Conservation (phyloP, 1,140 invertebrate species). For the Conus betulinus region DNA sequence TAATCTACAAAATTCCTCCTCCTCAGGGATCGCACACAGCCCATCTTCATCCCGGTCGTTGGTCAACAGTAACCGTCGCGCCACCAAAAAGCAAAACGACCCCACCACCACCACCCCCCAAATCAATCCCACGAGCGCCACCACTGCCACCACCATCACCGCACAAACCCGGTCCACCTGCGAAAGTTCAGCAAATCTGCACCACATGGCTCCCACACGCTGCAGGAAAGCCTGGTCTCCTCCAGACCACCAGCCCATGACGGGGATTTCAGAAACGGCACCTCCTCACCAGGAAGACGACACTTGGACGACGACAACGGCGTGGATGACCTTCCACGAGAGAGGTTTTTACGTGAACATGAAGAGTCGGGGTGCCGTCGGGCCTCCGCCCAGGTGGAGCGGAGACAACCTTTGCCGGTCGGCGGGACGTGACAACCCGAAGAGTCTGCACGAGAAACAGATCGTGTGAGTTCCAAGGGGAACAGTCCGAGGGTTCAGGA, state of each 20-base stretch:
- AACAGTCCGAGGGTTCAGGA: conserved; percentile 94
- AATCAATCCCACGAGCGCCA: background rate
- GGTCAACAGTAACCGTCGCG: background rate
- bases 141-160: background rate
- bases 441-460: conserved; percentile 59
- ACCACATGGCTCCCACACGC: no score
- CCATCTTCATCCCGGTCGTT: background rate
- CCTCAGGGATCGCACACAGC: background rate
- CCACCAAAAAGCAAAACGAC: background rate
- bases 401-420: conserved; percentile 38
- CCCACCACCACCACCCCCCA: background rate
- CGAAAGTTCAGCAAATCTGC: background rate
- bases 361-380: background rate
- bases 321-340: background rate
- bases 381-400: background rate
- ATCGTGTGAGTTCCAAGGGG: conserved; percentile 85
- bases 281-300: background rate
- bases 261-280: background rate
- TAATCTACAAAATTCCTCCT: background rate
- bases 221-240: background rate
- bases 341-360: conserved; percentile 16
- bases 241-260: background rate
- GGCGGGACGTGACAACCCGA: conserved; percentile 63
- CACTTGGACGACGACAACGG: background rate
- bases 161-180: background rate